Percentiles rank a stretch among this genome's conserved stretches.
phyloP scores from a whole-genome alignment of 2,888 invertebrate species.

The Agrilus mali region DNA sequence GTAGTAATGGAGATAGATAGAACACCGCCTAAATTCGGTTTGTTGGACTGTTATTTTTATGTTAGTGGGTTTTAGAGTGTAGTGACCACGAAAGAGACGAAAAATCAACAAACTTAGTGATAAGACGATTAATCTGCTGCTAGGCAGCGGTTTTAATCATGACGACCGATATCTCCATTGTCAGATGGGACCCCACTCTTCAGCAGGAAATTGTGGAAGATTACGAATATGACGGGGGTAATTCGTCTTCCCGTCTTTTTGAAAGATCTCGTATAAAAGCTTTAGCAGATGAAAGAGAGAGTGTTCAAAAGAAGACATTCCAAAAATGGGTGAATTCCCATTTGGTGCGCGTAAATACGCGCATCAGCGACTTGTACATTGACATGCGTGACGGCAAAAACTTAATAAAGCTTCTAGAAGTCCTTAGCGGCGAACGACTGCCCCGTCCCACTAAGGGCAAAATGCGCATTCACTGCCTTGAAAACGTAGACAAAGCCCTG shows the following conservation, averaged over 20 bases:
- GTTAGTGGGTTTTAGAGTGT: too few species aligned
- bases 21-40: too few species aligned
- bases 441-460: constrained; percentile 99
- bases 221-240: constrained; percentile 98
- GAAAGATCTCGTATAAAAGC: constrained; percentile 99
- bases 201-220: constrained; percentile 92
- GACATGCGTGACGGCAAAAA: constrained; percentile 98
- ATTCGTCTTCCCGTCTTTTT: constrained; percentile 96
- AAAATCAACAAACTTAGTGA: too few species aligned
- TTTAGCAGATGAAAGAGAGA: constrained; percentile 97
- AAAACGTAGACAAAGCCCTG: constrained; percentile 98
- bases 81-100: too few species aligned
- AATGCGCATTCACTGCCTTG: constrained; percentile 99
- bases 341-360: constrained; percentile 88
- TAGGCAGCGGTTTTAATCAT: constrained; percentile 36
- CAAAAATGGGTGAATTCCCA: constrained; percentile 99
- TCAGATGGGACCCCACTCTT: constrained; percentile 91
- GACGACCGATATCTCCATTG: constrained; percentile 96
- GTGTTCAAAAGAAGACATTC: constrained; percentile 99
- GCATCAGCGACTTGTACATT: constrained; percentile 93
- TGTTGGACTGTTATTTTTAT: too few species aligned
- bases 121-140: too few species aligned
- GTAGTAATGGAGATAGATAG: too few species aligned
- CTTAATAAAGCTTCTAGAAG: constrained; percentile 94
- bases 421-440: constrained; percentile 94